Base-by-base conservation (phyloP, 2,797 vertebrate genomes). In the Sebastes kiyomatsui region DNA sequence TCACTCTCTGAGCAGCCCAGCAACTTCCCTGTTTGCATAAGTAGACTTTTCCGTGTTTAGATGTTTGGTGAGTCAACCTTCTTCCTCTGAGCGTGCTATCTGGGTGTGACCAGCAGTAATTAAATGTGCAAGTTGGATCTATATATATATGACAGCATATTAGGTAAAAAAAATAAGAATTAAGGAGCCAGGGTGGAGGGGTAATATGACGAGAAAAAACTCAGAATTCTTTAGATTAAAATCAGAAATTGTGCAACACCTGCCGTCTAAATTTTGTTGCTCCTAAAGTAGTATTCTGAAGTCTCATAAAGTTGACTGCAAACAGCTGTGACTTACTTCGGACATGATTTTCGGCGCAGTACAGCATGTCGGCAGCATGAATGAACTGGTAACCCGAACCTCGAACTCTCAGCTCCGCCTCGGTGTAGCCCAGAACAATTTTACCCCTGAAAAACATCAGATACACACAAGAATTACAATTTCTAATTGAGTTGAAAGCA, bases 341-440 rank as follows among this genome's bases (percentile, higher is more conserved):
- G 25, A 95, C 83, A 25, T 96, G 95, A 18, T 95, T 96, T 33
- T 96, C 95, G 0, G 95, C 95, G 2, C 95, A 96, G 93, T 96
- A 85, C 59, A 96, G 65, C 95, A 96, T 95, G 86, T 96, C 95
- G 1, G 94, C 95, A 0, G 95, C 95, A 12, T 96, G 95, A 73
- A 96, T 95, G 87, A 96, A 96, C 89, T 96, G 95, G 82, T 96
- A 96, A 1, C 95, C 95, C 0, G 95, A 93, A 0, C 95, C 95
- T 46, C 94, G 88, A 7, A 95, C 92, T 12, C 94, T 89, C 33
- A 96, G 90, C 86, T 96, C 95, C 0, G 94, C 95, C 87, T 96
- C 95, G 0, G 94, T 95, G 89, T 96, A 96, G 7, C 95, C 95
- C 73, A 95, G 93, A 7, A 96, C 94, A 0, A 95, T 93, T 64